These are phyloP conservation scores for Abramis brama DNA, from an alignment of 2,113 vertebrate species.

Conservation along the genomic window DNA sequence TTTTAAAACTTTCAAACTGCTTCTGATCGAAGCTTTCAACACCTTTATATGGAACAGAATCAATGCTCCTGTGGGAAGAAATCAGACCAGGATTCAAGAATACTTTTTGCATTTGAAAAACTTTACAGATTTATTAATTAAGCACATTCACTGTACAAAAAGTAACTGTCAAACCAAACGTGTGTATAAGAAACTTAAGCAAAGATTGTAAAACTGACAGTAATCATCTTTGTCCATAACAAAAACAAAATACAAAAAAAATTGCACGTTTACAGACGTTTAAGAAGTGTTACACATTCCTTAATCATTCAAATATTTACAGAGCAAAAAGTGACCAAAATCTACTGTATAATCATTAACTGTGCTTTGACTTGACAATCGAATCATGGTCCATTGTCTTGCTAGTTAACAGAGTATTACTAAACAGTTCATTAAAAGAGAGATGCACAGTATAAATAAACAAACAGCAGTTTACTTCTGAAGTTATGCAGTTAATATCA, in stretches of 20 bases:
- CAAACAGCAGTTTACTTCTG: not conserved
- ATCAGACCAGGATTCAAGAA: not conserved
- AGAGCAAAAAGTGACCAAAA: slow-evolving; percentile 1
- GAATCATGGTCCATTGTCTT: not conserved
- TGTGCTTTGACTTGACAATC: slow-evolving; percentile 6
- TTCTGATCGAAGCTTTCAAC: not conserved
- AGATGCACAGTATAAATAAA: slow-evolving; percentile 11
- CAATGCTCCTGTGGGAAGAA: not conserved
- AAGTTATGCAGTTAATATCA: not conserved
- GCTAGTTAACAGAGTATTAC: not conserved
- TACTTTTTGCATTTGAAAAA: slow-evolving; percentile 44
- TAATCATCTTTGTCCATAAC: not conserved
- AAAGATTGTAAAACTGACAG: not conserved
- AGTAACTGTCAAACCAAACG: not conserved
- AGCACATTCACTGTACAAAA: slow-evolving; percentile 51
- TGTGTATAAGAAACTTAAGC: not conserved
- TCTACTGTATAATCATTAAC: not conserved
- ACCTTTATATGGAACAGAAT: not conserved
- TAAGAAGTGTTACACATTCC: slow-evolving; percentile 4
- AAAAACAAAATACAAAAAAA: not conserved
- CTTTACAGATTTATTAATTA: slow-evolving; percentile 41
- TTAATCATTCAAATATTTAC: slow-evolving; percentile 5
- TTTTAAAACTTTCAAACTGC: not conserved
- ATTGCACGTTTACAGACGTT: slow-evolving; percentile 1
- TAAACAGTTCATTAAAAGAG: not conserved